A percentile compares a stretch with the other conserved stretches of the same genome.
These are phyloP conservation scores for Apis florea DNA, from an alignment of 1,140 invertebrate species.

Conservation along the genomic window DNA sequence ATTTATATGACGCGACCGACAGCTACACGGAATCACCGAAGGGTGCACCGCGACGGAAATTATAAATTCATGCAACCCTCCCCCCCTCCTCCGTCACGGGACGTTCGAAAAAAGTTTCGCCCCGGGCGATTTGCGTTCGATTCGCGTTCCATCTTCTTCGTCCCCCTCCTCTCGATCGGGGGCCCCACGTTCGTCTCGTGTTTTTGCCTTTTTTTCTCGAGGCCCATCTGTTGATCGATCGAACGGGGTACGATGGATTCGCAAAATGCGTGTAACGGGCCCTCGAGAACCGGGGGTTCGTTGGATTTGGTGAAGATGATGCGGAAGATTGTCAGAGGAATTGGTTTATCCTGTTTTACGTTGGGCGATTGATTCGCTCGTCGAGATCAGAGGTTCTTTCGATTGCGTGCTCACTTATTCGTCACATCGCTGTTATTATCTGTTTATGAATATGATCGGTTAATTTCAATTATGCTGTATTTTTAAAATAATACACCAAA, in stretches of 20 bases:
- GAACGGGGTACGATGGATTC: background rate
- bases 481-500: too few species aligned
- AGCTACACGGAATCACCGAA: conserved; percentile 64
- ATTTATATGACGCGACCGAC: conserved; percentile 80
- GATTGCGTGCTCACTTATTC: too few species aligned
- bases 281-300: background rate
- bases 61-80: conserved; percentile 78
- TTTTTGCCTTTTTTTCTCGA: conserved; percentile 1
- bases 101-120: conserved; percentile 50
- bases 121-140: conserved; percentile 58
- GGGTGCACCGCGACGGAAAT: conserved; percentile 73
- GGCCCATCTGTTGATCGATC: conserved; percentile 33
- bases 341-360: background rate
- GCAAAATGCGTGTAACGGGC: background rate
- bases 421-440: too few species aligned
- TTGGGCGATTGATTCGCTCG: background rate
- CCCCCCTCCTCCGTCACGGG: background rate
- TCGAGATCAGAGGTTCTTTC: too few species aligned
- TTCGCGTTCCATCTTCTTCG: conserved; percentile 12
- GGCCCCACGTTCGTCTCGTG: background rate
- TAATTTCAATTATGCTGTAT: too few species aligned
- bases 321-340: background rate
- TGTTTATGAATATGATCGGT: too few species aligned
- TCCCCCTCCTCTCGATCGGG: background rate
- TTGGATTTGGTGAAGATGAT: background rate